Conservation (phyloP, 2,797 vertebrate genomes). For the Labeo calbasu region DNA sequence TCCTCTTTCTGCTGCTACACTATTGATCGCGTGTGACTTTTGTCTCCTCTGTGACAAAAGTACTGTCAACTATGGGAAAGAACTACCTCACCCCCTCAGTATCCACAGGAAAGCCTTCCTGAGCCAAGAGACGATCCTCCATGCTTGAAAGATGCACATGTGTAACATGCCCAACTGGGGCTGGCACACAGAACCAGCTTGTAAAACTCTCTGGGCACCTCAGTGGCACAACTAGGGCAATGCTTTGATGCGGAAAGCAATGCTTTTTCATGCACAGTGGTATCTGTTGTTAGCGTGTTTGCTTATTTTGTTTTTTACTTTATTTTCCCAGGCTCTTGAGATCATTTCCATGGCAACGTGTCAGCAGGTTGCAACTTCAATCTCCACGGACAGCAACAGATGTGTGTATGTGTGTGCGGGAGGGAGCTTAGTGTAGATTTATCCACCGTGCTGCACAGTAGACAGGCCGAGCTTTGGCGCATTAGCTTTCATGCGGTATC, state of each 20-base stretch:
- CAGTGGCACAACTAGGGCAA: background rate
- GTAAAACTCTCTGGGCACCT: background rate
- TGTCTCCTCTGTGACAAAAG: constrained; percentile 27
- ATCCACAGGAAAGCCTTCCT: constrained; percentile 10
- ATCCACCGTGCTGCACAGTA: constrained; percentile 15
- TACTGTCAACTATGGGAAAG: background rate
- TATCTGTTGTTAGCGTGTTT: constrained; percentile 7
- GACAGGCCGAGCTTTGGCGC: constrained; percentile 37
- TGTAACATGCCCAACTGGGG: background rate
- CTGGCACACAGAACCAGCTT: background rate
- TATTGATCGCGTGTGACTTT: constrained; percentile 27
- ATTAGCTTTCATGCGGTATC: constrained; percentile 49
- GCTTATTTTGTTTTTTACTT: constrained; percentile 16
- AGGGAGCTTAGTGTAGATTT: constrained; percentile 30
- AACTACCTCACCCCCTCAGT: background rate
- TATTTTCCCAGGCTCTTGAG: background rate
- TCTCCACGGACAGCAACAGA: constrained; percentile 7
- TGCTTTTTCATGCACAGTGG: background rate
- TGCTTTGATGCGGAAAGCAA: constrained; percentile 8
- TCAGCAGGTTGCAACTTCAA: constrained; percentile 42
- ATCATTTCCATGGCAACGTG: constrained; percentile 50
- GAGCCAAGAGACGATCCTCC: background rate
- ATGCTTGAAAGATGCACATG: background rate
- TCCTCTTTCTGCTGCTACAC: background rate
- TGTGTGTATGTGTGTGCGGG: constrained; percentile 33